These are phyloP conservation scores for Nineta flava DNA, from an alignment of 2,888 invertebrate genomes.

Conservation along the genomic window DNA sequence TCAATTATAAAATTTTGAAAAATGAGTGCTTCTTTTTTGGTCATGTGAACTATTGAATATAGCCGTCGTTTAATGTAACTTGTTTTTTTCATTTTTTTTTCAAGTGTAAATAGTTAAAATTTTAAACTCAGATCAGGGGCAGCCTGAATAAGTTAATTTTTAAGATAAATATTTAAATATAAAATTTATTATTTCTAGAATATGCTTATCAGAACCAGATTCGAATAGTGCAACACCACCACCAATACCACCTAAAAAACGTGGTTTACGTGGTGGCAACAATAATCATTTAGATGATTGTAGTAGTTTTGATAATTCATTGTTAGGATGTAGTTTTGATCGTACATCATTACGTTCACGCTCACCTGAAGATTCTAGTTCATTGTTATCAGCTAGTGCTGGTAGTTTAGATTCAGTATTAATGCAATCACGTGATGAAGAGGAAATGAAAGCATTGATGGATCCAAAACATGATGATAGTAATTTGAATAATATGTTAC, in stretches of 20 bases:
- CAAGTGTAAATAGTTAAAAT: too few species aligned
- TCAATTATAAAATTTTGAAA: too few species aligned
- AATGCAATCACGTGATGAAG: conserved; percentile 73
- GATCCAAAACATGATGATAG: conserved; percentile 31
- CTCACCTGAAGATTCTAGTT: conserved; percentile 53
- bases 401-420: conserved; percentile 78
- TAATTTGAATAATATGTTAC: conserved; percentile 16
- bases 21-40: too few species aligned
- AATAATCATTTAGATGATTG: conserved; percentile 25
- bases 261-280: conserved; percentile 24
- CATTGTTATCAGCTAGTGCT: conserved; percentile 48
- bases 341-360: conserved; percentile 60
- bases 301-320: conserved; percentile 36
- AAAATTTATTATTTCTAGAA: conserved; percentile 10
- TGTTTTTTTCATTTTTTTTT: too few species aligned
- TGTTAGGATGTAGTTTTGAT: conserved; percentile 47
- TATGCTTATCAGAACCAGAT: conserved; percentile 22
- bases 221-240: conserved; percentile 54
- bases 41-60: too few species aligned
- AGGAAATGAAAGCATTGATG: conserved; percentile 49
- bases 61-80: too few species aligned
- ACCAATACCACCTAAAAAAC: conserved; percentile 63
- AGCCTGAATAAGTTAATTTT: too few species aligned
- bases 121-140: too few species aligned
- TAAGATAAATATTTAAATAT: too few species aligned